phyloP scores from a whole-genome alignment of 2,113 vertebrate species.

The Anolis carolinensis region DNA sequence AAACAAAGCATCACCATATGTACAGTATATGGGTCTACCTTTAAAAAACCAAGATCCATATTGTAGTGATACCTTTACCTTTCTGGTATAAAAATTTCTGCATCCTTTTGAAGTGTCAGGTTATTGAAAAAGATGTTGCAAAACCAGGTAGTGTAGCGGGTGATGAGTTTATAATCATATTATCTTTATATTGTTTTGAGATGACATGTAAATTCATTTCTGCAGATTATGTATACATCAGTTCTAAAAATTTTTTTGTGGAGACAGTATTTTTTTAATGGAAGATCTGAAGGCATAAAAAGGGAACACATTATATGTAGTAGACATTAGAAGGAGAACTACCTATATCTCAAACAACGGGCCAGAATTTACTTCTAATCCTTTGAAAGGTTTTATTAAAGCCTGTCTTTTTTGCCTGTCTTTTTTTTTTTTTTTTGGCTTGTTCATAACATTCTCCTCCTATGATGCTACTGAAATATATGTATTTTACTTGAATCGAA shows the following conservation, averaged over 20 bases:
- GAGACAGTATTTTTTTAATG: not conserved
- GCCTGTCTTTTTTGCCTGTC: too few species aligned
- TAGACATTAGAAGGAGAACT: not conserved
- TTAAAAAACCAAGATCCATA: too few species aligned
- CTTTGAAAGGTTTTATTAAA: not conserved
- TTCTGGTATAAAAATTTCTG: too few species aligned
- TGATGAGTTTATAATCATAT: too few species aligned
- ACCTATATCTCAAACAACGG: not conserved
- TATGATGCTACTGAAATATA: not conserved
- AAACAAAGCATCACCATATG: too few species aligned
- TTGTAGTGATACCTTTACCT: too few species aligned
- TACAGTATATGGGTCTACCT: too few species aligned
- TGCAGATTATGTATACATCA: not conserved
- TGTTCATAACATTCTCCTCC: not conserved
- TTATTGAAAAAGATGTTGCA: too few species aligned
- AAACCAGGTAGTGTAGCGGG: too few species aligned
- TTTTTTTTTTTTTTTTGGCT: not conserved
- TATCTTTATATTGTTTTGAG: too few species aligned
- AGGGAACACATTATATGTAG: not conserved
- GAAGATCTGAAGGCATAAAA: not conserved
- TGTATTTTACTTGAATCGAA: not conserved
- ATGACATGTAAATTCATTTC: too few species aligned
- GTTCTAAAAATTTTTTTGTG: not conserved
- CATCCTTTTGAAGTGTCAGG: too few species aligned
- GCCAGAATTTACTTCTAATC: not conserved